phyloP scores from a whole-genome alignment of 1,140 invertebrate genomes.

The Manduca sexta region DNA sequence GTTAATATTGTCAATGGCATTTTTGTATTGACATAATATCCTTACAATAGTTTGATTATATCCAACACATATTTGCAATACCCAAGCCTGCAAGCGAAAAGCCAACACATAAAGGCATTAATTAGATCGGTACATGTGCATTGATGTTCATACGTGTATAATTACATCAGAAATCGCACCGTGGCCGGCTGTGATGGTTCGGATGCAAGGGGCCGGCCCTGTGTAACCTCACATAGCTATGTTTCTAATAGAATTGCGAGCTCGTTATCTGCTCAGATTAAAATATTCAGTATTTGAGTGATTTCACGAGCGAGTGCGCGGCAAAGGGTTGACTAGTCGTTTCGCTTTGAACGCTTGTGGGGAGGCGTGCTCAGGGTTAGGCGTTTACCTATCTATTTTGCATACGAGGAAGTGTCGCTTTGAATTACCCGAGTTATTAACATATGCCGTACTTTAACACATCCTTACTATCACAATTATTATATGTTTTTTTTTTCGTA shows the following conservation, averaged over 20 bases:
- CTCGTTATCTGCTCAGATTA: conserved; percentile 73
- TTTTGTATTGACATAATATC: too few species aligned
- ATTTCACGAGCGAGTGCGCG: conserved; percentile 71
- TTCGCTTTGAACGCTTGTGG: conserved; percentile 70
- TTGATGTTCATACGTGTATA: background rate
- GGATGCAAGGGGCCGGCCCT: conserved; percentile 19
- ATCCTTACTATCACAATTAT: too few species aligned
- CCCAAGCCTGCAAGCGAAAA: too few species aligned
- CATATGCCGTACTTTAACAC: conserved; percentile 5
- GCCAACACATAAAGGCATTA: too few species aligned
- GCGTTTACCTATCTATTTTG: conserved; percentile 41
- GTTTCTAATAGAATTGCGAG: conserved; percentile 72
- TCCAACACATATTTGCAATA: too few species aligned
- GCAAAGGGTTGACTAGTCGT: conserved; percentile 70
- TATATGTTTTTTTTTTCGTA: too few species aligned
- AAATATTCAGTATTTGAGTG: conserved; percentile 73
- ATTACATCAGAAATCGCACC: conserved; percentile 8
- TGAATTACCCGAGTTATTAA: conserved; percentile 33
- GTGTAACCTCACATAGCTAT: conserved; percentile 63
- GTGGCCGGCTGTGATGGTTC: conserved; percentile 21
- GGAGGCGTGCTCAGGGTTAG: conserved; percentile 43
- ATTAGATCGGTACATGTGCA: background rate
- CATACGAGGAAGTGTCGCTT: conserved; percentile 48
- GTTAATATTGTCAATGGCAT: too few species aligned
- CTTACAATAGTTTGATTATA: too few species aligned